phyloP scores from a whole-genome alignment of 2,888 invertebrate species.

The Mesoligia furuncula region DNA sequence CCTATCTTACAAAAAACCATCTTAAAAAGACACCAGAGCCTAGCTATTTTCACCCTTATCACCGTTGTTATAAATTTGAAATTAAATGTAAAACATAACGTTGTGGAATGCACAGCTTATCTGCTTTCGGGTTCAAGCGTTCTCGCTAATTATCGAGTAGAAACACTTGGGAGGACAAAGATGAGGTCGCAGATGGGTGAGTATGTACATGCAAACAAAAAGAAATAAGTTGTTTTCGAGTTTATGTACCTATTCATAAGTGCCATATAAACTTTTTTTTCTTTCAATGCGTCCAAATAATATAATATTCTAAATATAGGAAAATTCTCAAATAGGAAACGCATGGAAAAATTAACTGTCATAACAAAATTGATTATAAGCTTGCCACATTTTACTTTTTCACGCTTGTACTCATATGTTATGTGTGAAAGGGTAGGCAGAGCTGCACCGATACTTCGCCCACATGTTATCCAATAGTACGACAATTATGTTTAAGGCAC shows the following conservation, averaged over 20 bases:
- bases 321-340: not conserved
- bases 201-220: not conserved
- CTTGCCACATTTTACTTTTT: too few species aligned
- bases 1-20: constrained; percentile 47
- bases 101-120: constrained; percentile 75
- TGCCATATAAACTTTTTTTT: not conserved
- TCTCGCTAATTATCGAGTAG: constrained; percentile 80
- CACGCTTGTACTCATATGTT: too few species aligned
- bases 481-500: too few species aligned
- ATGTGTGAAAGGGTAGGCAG: too few species aligned
- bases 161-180: constrained; percentile 65
- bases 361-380: too few species aligned
- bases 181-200: constrained; percentile 5
- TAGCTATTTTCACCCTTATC: constrained; percentile 60
- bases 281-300: not conserved
- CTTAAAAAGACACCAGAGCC: constrained; percentile 29
- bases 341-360: not conserved
- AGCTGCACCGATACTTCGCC: too few species aligned
- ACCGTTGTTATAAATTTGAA: constrained; percentile 56
- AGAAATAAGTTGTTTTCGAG: not conserved
- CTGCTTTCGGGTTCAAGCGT: constrained; percentile 75
- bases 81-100: constrained; percentile 65
- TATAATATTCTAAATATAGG: not conserved
- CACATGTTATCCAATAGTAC: too few species aligned
- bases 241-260: not conserved